Base-by-base conservation (phyloP, 1,140 invertebrate species). In the Monochamus saltuarius region DNA sequence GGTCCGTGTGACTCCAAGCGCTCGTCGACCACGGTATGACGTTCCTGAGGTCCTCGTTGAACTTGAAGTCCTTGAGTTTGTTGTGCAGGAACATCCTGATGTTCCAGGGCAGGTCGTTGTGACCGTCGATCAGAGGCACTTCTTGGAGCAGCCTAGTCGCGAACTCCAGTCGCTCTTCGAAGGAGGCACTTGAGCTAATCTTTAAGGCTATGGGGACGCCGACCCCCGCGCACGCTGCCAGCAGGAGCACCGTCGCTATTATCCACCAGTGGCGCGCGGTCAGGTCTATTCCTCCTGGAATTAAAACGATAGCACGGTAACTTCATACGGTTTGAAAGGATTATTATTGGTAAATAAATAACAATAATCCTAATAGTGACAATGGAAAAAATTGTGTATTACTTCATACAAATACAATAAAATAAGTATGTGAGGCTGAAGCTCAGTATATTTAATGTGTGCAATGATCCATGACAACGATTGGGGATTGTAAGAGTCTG, bases 71-170 rank as follows among this genome's bases (percentile, higher is more conserved):
- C 69, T 89, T 86, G 51, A 94, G 83, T 75, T 90, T 87, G 77
- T 95, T 95, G 75, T 94, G 88, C 65, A 92, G 81, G 74, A 91
- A 91, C 74, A 90, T 90, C 65, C 91, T 81, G 73, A 94, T 91
- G 77, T 94, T 92, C 88, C 90, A 94, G 0, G 94, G 89, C 59
- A 96, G 78, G 73, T 96, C 93, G 78, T 96, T 95, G 82, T 95
- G 93, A 61, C 92, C 92, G 79, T 86, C 80, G 70, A 87, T 81
- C 57, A 86, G 82, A 59, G 85, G 85, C 54, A 84, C 82, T 77
- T 85, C 83, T 69, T 86, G 83, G 40, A 86, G 74, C 9, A 85
- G 46, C 19, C 59, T 65, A 14, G 82, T 80, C 1, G 85, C 84
- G 35, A 86, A 81, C 53, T 84, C 82, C 16, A 86, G 75, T 16